Base-by-base conservation (phyloP, 2,888 invertebrate genomes). In the Leptinotarsa peninsularis region DNA sequence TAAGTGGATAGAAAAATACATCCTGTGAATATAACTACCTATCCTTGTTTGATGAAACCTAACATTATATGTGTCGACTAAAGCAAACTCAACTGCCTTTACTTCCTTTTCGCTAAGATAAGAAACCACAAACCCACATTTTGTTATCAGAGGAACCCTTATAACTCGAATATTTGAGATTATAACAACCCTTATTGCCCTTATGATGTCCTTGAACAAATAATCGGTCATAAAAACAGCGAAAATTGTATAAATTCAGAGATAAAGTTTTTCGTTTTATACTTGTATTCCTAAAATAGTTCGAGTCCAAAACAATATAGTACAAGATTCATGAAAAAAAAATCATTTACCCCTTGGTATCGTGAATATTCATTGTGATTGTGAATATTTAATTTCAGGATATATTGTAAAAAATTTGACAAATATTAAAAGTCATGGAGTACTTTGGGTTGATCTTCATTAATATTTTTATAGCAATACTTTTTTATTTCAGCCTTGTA, bases 81-180 rank as follows among this genome's bases (percentile, higher is more conserved):
- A 75, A 71, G 72, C 72, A 70, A 75, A 75, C 74, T 52, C 75
- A 76, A 76, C 78, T 75, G 78, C 67, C 72, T 67, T 14, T 52
- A 76, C 75, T 76, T 78, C 76, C 78, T 76, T 54, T 71, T 21
- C 58, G 23, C 60, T 17, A 27, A 73, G 79, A 79, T 79, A 79
- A 78, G 78, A 68, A 50, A 71, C 52, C 68, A 73, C 71, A 71
- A 75, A 71, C 71, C 75, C 73, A 77, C 76, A 72, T 69, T 72
- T 71, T 70, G 50, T 76, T 76, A 76, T 72, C 76, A 73, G 71
- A 70, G 67, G 58, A 54, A 74, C 74, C 60, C 73, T 73, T 68
- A 73, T 67, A 63, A 58, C 73, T 50, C 21, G 52, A 73, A 56
- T 73, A 49, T 67, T 67, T 49, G 68, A 68, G 73, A 73, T 73